Evolutionary conservation across 2,113 vertebrate species (phyloP), one percentile per base, ranked within the genome.

Genomic region (Pachycephala philippinensis): DNA sequence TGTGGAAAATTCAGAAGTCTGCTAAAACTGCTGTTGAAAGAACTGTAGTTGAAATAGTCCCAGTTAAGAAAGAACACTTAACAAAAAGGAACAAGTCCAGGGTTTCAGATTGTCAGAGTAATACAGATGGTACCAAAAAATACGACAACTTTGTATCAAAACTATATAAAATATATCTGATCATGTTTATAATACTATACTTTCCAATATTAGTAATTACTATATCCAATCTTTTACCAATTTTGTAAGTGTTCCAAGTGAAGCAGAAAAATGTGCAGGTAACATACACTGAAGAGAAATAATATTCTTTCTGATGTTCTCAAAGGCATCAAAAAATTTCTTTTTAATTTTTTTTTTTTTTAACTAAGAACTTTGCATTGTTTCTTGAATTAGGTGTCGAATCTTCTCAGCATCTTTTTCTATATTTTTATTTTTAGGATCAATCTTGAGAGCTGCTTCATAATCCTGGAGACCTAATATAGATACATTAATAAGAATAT

Each of bases 391-490:
- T 64, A 99, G 83, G 66, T 97, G 91, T 91, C 98, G 98, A 97
- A 99, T 99, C 84, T 97, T 98, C 79, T 98, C 98, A 27, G 98
- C 97, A 96, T 99, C 99, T 31, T 96, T 94, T 92, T 98, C 97
- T 87, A 99, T 89, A 21, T 56, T 91, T 92, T 96, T 77, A 83
- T 99, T 98, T 75, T 97, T 72, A 77, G 99, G 98, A 69, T 99
- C 95, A 33, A 99, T 99, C 97, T 98, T 98, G 37, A 99, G 98
- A 85, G 99, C 99, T 77, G 99, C 99, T 90, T 99, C 98, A 87
- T 99, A 99, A 94, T 99, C 99, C 85, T 98, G 98, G 39, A 99
- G 98, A 56, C 99, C 99, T 99, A 84, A 80, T 35, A 75, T 20
- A 87, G 91, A 97, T 8, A 87, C 17, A 88, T 70, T 56, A 96